Conservation (phyloP, 2,888 invertebrate genomes). For the Phaedon cochleariae region DNA sequence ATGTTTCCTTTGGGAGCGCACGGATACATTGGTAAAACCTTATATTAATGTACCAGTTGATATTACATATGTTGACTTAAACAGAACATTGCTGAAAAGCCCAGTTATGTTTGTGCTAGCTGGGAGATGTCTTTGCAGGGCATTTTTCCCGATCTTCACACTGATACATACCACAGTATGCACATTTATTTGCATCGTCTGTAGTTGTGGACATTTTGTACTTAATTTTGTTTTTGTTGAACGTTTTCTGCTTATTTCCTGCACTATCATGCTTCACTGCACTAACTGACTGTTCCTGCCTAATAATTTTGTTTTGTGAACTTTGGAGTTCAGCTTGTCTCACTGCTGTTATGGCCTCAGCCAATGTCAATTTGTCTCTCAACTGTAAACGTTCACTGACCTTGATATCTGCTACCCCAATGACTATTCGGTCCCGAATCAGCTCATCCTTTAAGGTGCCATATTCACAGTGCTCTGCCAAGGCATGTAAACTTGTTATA, state of each 20-base stretch:
- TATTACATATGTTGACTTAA: too few relatives aligned
- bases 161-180: slow-evolving; percentile 5
- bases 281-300: slow-evolving; percentile 6
- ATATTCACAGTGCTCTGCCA: slow-evolving; percentile 16
- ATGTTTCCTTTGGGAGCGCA: too few relatives aligned
- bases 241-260: background rate
- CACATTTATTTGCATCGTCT: background rate
- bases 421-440: slow-evolving; percentile 15
- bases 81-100: too few relatives aligned
- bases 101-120: too few relatives aligned
- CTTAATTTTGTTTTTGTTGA: background rate
- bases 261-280: background rate
- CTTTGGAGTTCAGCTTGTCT: background rate
- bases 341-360: slow-evolving; percentile 12
- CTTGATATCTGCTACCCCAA: slow-evolving; percentile 13
- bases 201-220: background rate
- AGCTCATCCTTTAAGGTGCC: slow-evolving; percentile 6
- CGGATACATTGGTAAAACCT: too few relatives aligned
- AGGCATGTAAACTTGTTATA: slow-evolving; percentile 3
- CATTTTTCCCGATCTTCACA: slow-evolving; percentile 7
- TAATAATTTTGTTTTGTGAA: background rate
- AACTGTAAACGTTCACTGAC: slow-evolving; percentile 8
- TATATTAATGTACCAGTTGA: too few relatives aligned
- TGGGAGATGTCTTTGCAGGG: slow-evolving; percentile 14
- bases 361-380: slow-evolving; percentile 9